Evolutionary conservation across 2,888 invertebrate species (phyloP), one percentile per base, ranked within the genome.

Genomic region (Aproaerema taeniolella): DNA sequence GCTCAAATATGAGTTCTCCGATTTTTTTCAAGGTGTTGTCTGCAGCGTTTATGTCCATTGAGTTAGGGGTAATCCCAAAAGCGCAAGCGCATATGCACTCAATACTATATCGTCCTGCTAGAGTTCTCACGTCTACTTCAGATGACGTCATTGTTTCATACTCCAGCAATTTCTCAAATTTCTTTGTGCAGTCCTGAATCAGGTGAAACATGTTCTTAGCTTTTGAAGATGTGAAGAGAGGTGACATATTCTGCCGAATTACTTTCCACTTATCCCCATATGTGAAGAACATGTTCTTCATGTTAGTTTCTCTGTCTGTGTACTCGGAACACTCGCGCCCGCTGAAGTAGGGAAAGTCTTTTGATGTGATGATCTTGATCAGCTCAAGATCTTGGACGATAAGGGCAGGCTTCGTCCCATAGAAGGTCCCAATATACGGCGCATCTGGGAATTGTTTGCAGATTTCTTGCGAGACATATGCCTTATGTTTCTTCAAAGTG

Each of bases 241-340:
- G 68, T 0, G 69, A 65, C 4, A 74, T 39, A 36, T 72, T 75
- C 35, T 77, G 76, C 0, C 79, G 50, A 0, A 67, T 12, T 0
- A 74, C 50, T 39, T 67, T 74, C 77, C 79, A 79, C 12, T 45
- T 43, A 41, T 77, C 68, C 0, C 77, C 77, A n/a, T 56, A 45
- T 0, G 49, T 47, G 40, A 62, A 67, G 42, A 76, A 76, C 0
- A 79, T 29, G 24, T 59, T 69, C 10, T 50, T 49, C 0, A 67
- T 63, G 0, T 60, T 5, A 0, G 48, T 11, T 50, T 78, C 78
- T 1, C 45, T 52, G 7, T 53, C 29, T 0, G 48, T 42, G 35
- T 73, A 63, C 0, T 58, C 49, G 0, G 67, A 43, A 0, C 66
- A 34, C 38, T 75, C 77, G 30, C 77, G 55, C 5, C 68, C 58